These are phyloP conservation scores for Amblyopsis hoosieri DNA, from an alignment of 2,797 vertebrate species.

Conservation along the genomic window DNA sequence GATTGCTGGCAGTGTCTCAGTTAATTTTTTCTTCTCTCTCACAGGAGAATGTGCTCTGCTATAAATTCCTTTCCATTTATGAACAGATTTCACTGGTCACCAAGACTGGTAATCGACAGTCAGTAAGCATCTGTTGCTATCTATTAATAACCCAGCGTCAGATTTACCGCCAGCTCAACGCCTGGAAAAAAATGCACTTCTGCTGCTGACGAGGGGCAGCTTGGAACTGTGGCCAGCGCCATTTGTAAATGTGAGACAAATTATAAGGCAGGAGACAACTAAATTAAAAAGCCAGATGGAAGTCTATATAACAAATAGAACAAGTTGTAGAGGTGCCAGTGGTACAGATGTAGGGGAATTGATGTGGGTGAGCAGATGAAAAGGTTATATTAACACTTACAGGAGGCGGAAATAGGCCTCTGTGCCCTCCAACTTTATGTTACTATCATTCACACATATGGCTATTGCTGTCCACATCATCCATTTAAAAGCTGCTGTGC, in stretches of 20 bases:
- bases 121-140: slow-evolving; percentile 86
- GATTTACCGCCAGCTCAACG: slow-evolving; percentile 75
- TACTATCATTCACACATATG: slow-evolving; percentile 69
- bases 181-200: slow-evolving; percentile 79
- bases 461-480: slow-evolving; percentile 63
- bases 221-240: slow-evolving; percentile 74
- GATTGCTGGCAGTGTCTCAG: slow-evolving; percentile 52
- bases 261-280: slow-evolving; percentile 83
- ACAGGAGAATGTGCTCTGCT: slow-evolving; percentile 51
- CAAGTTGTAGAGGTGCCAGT: slow-evolving; percentile 83
- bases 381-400: slow-evolving; percentile 80
- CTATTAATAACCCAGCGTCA: slow-evolving; percentile 80
- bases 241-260: slow-evolving; percentile 85
- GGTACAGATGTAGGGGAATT: slow-evolving; percentile 80
- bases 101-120: slow-evolving; percentile 84
- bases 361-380: slow-evolving; percentile 79
- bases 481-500: slow-evolving; percentile 48
- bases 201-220: slow-evolving; percentile 77
- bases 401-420: slow-evolving; percentile 62
- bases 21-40: slow-evolving; percentile 16
- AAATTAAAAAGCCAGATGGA: slow-evolving; percentile 87
- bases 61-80: slow-evolving; percentile 82
- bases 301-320: slow-evolving; percentile 84
- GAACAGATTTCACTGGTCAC: slow-evolving; percentile 87
- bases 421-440: slow-evolving; percentile 70